phyloP scores from a whole-genome alignment of 2,888 invertebrate species.

The Drosophila incognita region DNA sequence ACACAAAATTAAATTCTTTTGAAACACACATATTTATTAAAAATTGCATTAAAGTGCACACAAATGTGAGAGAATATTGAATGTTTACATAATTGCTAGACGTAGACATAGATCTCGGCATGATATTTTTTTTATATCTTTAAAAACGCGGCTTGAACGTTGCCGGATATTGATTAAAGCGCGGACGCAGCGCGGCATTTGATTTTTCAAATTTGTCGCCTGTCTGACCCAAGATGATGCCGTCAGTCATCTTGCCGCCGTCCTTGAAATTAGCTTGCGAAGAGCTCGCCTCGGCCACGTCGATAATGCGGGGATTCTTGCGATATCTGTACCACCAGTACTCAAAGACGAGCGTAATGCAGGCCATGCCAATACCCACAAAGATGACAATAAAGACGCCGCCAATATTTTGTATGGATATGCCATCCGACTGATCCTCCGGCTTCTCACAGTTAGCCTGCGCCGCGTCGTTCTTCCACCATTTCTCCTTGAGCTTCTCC shows the following conservation, averaged over 20 bases:
- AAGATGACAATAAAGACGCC: constrained; percentile 99
- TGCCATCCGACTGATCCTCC: constrained; percentile 97
- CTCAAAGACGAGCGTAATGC: constrained; percentile 95
- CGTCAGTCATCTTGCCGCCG: constrained; percentile 79
- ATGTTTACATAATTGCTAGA: constrained; percentile 41
- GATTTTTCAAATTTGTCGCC: constrained; percentile 82
- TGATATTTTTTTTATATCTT: constrained; percentile 14
- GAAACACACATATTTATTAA: constrained; percentile 24
- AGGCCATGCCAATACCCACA: constrained; percentile 96
- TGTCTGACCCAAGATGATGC: constrained; percentile 81
- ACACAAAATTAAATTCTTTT: background rate
- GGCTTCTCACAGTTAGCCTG: constrained; percentile 92
- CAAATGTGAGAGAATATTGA: constrained; percentile 35
- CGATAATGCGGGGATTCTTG: constrained; percentile 87
- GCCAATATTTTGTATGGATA: constrained; percentile 98
- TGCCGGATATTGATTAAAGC: constrained; percentile 83
- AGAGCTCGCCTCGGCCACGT: constrained; percentile 86
- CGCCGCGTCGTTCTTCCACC: constrained; percentile 97
- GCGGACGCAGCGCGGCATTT: constrained; percentile 82
- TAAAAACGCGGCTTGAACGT: constrained; percentile 83
- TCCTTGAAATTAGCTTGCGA: constrained; percentile 50
- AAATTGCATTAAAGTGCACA: constrained; percentile 54
- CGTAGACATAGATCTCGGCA: constrained; percentile 61
- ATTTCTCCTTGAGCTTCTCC: constrained; percentile 96
- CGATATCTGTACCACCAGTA: constrained; percentile 97